Conservation (phyloP, 53 echinoderm and acorn worm genomes). For the Zoroaster sp. region DNA sequence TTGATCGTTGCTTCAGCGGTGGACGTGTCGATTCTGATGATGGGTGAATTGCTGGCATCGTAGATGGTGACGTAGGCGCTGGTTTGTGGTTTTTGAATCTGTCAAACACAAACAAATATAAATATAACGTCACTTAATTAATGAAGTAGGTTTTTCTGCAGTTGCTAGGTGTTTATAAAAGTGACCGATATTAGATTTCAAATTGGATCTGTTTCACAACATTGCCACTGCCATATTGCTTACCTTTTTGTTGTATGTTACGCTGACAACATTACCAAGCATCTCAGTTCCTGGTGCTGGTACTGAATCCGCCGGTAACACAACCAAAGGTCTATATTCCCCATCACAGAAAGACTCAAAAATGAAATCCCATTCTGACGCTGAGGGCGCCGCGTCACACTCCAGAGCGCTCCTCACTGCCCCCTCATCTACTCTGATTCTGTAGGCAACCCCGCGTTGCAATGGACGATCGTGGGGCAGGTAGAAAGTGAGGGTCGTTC, state of each 20-base stretch:
- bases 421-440: conserved; percentile 30
- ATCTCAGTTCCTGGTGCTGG: conserved; percentile 41
- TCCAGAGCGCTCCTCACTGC: conserved; percentile 18
- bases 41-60: not conserved
- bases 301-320: conserved; percentile 17
- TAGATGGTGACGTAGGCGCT: conserved; percentile 45
- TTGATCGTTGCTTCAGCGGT: not conserved
- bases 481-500: conserved; percentile 18
- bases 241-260: conserved; percentile 46
- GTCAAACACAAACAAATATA: not conserved
- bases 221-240: not conserved
- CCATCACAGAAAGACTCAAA: not conserved
- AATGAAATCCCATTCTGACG: conserved; percentile 13
- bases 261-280: conserved; percentile 26
- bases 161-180: no score
- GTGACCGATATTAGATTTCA: no score
- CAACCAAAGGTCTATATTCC: not conserved
- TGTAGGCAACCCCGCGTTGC: conserved; percentile 9
- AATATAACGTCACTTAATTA: not conserved
- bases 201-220: no score
- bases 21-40: conserved; percentile 55
- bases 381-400: conserved; percentile 29
- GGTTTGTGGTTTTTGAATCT: conserved; percentile 24
- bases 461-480: conserved; percentile 34
- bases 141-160: no score